A percentile compares a stretch with the other conserved stretches of the same genome.
Evolutionary conservation across 1,140 invertebrate species (phyloP).

Genomic region (Camponotus vicinus): DNA sequence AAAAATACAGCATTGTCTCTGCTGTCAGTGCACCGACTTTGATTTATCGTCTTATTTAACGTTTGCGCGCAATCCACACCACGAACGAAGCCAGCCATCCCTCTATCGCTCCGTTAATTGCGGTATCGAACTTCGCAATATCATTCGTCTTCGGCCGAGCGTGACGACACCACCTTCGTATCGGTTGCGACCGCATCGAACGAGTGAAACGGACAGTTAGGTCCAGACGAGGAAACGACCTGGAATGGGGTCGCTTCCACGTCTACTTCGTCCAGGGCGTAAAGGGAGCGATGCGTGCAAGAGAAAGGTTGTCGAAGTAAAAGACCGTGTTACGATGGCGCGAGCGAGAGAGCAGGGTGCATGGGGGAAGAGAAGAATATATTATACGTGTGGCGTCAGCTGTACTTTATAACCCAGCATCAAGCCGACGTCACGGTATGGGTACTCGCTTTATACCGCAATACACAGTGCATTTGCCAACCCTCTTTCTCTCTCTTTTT

Average conservation of each 20-base stretch:
- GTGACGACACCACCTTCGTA: constrained; percentile 72
- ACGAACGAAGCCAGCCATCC: constrained; percentile 31
- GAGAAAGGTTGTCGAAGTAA: constrained; percentile 56
- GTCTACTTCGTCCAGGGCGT: constrained; percentile 38
- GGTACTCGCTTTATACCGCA: constrained; percentile 76
- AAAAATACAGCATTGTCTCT: neutral
- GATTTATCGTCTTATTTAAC: constrained; percentile 65
- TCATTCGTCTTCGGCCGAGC: constrained; percentile 72
- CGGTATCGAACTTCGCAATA: constrained; percentile 71
- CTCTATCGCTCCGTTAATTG: constrained; percentile 70
- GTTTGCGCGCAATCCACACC: constrained; percentile 57
- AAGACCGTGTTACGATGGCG: constrained; percentile 49
- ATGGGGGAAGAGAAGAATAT: constrained; percentile 75
- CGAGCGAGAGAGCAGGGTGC: constrained; percentile 41
- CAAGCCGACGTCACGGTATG: constrained; percentile 71
- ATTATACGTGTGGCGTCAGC: constrained; percentile 79
- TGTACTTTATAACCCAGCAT: constrained; percentile 80
- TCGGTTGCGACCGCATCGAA: constrained; percentile 64
- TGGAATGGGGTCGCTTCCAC: constrained; percentile 35
- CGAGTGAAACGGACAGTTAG: constrained; percentile 73
- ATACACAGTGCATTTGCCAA: constrained; percentile 76
- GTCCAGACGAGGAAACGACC: constrained; percentile 19
- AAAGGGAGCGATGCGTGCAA: constrained; percentile 48
- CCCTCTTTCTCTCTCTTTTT: constrained; percentile 3
- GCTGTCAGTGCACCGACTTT: neutral